Conservation (phyloP, 2,113 vertebrate species). For the Ameiurus melas region DNA sequence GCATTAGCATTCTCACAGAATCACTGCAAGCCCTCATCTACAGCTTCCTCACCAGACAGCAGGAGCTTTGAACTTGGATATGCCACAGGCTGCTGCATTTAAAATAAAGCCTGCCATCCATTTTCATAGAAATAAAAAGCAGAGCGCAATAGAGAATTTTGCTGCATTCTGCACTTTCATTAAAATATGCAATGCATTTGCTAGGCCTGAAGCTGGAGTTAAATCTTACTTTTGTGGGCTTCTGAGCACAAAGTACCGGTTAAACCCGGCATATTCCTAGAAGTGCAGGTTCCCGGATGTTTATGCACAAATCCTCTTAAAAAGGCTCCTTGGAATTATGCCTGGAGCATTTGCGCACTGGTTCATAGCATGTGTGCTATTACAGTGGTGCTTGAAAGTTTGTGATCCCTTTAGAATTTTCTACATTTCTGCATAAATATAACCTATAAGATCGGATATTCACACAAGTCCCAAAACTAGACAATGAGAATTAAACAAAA, state of each 20-base stretch:
- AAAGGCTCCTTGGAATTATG: slow-evolving; percentile 2
- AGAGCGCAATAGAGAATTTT: neutral
- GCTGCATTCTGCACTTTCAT: neutral
- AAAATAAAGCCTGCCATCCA: neutral
- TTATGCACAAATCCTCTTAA: neutral
- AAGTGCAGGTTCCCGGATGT: neutral
- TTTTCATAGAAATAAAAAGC: neutral
- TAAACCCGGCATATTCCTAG: slow-evolving; percentile 11
- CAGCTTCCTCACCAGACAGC: neutral
- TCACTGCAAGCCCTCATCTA: neutral
- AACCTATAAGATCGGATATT: too few species aligned
- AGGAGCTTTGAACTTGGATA: neutral
- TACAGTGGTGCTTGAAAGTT: neutral
- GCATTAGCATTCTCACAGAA: neutral
- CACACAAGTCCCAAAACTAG: too few species aligned
- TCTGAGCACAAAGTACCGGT: neutral
- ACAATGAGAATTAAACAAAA: too few species aligned
- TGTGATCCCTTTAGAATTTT: too few species aligned
- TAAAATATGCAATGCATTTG: neutral
- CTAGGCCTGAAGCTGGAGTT: neutral
- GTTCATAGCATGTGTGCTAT: neutral
- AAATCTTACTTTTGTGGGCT: neutral
- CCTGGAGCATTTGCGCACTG: neutral
- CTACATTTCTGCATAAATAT: too few species aligned
- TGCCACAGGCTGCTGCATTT: neutral